phyloP scores from a whole-genome alignment of 2,113 vertebrate species.

The Planiliza haematocheilus region DNA sequence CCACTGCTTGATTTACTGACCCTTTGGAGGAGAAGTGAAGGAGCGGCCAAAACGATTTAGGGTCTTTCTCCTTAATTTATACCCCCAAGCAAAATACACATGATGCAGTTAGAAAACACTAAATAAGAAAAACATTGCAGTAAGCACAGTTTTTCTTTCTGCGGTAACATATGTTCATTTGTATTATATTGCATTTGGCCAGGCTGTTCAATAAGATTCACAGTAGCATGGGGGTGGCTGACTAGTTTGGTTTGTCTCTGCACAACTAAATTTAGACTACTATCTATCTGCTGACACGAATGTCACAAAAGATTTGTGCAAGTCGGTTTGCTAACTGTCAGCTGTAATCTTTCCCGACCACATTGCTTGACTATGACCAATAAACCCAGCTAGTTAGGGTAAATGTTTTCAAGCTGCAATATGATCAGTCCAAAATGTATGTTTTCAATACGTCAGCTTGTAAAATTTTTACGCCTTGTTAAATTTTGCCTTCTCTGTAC shows the following conservation, averaged over 20 bases:
- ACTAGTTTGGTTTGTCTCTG: no score
- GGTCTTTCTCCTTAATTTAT: constrained; percentile 11
- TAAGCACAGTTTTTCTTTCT: neutral
- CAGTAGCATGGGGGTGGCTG: no score
- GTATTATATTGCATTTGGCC: constrained; percentile 1
- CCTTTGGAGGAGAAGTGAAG: neutral
- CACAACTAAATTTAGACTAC: no score
- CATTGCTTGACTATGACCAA: neutral
- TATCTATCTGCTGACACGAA: constrained; percentile 2
- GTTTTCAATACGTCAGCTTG: neutral
- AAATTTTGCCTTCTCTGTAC: constrained; percentile 8
- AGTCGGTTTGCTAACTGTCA: constrained; percentile 8
- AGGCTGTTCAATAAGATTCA: no score
- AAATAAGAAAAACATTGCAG: neutral
- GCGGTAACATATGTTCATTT: neutral
- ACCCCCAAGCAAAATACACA: constrained; percentile 6
- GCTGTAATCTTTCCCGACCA: neutral
- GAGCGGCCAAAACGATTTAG: constrained; percentile 19
- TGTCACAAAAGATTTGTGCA: neutral
- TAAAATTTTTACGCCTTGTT: neutral
- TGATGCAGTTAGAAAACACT: no score
- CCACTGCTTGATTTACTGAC: constrained; percentile 30
- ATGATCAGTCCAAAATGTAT: neutral
- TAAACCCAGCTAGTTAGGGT: neutral
- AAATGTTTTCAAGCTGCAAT: constrained; percentile 17